Conservation (phyloP, 1,140 invertebrate species). For the Andrena cerasifolii region DNA sequence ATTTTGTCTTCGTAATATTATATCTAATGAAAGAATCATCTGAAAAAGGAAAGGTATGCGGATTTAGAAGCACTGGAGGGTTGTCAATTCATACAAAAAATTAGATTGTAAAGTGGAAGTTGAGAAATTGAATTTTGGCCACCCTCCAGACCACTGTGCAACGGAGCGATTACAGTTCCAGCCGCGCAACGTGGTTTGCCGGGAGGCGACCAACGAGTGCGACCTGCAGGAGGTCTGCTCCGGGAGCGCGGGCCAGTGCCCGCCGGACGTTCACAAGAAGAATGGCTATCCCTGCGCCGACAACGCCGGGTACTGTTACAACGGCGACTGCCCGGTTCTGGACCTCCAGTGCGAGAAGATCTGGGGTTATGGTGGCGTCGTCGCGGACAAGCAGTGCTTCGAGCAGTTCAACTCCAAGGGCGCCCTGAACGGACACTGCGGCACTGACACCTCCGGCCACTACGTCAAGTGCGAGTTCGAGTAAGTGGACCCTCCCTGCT, state of each 20-base stretch:
- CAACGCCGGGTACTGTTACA: constrained; percentile 92
- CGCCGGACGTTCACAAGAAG: constrained; percentile 93
- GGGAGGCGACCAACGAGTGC: constrained; percentile 94
- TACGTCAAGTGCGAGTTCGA: constrained; percentile 93
- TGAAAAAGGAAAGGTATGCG: no score
- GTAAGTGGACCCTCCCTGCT: constrained; percentile 84
- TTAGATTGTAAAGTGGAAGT: no score
- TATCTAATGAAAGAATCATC: no score
- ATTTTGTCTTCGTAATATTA: no score
- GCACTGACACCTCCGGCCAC: constrained; percentile 89
- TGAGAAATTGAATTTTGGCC: no score
- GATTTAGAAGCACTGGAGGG: background rate
- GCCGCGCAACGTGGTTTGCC: constrained; percentile 89
- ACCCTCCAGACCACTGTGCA: no score
- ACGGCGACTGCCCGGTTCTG: constrained; percentile 94
- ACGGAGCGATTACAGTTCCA: constrained; percentile 85
- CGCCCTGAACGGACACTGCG: constrained; percentile 96
- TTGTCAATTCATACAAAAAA: no score
- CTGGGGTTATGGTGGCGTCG: constrained; percentile 92
- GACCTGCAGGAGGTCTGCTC: constrained; percentile 96
- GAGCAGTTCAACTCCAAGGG: constrained; percentile 97
- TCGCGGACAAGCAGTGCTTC: constrained; percentile 93
- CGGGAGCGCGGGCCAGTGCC: constrained; percentile 93
- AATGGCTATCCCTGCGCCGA: constrained; percentile 92
- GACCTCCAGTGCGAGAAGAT: constrained; percentile 93